These are phyloP conservation scores for Melolontha melolontha DNA, from an alignment of 2,888 invertebrate species.

Conservation along the genomic window DNA sequence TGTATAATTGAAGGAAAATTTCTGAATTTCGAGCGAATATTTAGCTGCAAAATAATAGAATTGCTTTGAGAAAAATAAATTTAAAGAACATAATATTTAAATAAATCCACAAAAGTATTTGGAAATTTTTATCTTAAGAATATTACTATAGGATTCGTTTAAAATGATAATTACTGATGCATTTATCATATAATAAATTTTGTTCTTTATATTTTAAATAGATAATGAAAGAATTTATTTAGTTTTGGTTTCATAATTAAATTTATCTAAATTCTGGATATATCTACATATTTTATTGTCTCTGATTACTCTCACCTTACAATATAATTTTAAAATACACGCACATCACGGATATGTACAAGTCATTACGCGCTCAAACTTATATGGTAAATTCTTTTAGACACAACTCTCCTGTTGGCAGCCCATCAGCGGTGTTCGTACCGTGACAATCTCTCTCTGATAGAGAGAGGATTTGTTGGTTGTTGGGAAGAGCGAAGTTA, in stretches of 20 bases:
- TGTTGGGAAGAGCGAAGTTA: slow-evolving; percentile 61
- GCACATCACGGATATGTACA: slow-evolving; percentile 35
- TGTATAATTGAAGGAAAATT: no score
- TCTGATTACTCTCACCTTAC: slow-evolving; percentile 31
- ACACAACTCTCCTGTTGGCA: slow-evolving; percentile 79
- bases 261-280: slow-evolving; percentile 6
- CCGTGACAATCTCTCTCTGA: slow-evolving; percentile 77
- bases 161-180: no score
- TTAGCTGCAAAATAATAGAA: no score
- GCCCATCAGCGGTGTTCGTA: slow-evolving; percentile 77
- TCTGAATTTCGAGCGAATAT: no score
- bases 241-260: slow-evolving; percentile 15
- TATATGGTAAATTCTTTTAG: slow-evolving; percentile 61
- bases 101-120: no score
- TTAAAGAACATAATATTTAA: no score
- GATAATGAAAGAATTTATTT: slow-evolving; percentile 17
- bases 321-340: slow-evolving; percentile 16
- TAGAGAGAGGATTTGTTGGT: slow-evolving; percentile 62
- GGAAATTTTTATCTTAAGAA: no score
- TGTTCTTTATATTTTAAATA: background rate
- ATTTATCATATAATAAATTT: no score
- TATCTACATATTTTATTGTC: slow-evolving; percentile 42
- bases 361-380: background rate
- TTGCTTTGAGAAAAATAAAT: no score
- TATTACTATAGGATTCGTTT: no score